Base-by-base conservation (phyloP, 2,888 invertebrate genomes). In the Tanypteryx hageni region DNA sequence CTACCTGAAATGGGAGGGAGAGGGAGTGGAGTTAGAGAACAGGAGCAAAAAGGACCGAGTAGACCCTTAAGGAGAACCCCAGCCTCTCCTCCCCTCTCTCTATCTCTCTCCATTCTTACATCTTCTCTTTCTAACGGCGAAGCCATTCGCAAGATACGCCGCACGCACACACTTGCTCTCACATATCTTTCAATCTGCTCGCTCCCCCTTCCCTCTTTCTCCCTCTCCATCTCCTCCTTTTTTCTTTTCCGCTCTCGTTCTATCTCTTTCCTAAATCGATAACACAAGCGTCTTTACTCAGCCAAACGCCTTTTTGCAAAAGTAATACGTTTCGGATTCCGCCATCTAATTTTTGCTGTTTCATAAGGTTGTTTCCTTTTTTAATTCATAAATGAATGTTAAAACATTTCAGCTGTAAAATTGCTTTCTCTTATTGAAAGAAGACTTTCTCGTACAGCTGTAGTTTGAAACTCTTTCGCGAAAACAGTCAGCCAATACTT, bases 161-260 rank as follows among this genome's bases (percentile, higher is more conserved):
- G n/a, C 83, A 44, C 83, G 83, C 83, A 83, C 83, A n/a, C 89
- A 61, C 89, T 44, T 61, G 86, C 89, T 89, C 64, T 18, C 68
- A 61, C 89, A 89, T 89, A 89, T 89, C 89, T 89, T 89, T 89
- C 89, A 89, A 89, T 89, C 89, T 89, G 64, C 86, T 82, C 82
- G 7, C 83, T 83, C 56, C n/a, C 57, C 27, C 31, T 44, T 11
- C 64, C 64, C 86, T 85, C 22, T 22, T 27, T 86, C 56, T 44
- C 61, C 5, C 82, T 86, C 86, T 31, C 27, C n/a, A 61, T 89
- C 44, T 61, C 16, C 68, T 44, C 44, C 16, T n/a, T 11, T 31
- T 18, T 22, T 5, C 86, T 27, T 18, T 27, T 86, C 22, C 86
- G 8, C 59, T 14, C 58, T 86, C 61, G 8, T 27, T 89, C 31